Percentiles rank a stretch among this genome's conserved stretches.
These are phyloP conservation scores for Gila robusta DNA, from an alignment of 2,797 vertebrate genomes.

Conservation along the genomic window DNA sequence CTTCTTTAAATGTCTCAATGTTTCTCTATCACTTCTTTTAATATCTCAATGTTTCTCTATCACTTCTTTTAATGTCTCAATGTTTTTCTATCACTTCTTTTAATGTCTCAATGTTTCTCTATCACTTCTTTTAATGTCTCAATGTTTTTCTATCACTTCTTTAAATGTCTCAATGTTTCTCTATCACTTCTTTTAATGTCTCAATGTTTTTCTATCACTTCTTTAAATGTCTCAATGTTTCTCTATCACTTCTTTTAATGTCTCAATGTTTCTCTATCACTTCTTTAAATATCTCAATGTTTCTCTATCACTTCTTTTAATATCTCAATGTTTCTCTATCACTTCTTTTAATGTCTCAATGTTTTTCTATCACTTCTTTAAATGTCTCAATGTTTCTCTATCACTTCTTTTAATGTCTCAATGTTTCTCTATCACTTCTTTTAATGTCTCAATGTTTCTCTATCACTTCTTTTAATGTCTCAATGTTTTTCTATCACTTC, in stretches of 20 bases:
- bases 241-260: neutral
- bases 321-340: too few species aligned
- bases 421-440: neutral
- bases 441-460: neutral
- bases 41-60: too few species aligned
- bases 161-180: neutral
- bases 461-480: neutral
- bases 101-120: neutral
- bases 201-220: neutral
- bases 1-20: too few species aligned
- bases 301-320: too few species aligned
- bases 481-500: accelerated
- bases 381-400: too few species aligned
- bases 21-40: too few species aligned
- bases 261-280: too few species aligned
- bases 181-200: neutral
- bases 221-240: too few species aligned
- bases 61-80: too few species aligned
- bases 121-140: neutral
- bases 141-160: neutral
- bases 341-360: too few species aligned
- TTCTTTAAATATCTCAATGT: neutral
- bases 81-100: too few species aligned
- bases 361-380: too few species aligned
- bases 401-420: neutral